Evolutionary conservation across 2,797 vertebrate genomes (phyloP).

Genomic region (Molossus alvarezi): DNA sequence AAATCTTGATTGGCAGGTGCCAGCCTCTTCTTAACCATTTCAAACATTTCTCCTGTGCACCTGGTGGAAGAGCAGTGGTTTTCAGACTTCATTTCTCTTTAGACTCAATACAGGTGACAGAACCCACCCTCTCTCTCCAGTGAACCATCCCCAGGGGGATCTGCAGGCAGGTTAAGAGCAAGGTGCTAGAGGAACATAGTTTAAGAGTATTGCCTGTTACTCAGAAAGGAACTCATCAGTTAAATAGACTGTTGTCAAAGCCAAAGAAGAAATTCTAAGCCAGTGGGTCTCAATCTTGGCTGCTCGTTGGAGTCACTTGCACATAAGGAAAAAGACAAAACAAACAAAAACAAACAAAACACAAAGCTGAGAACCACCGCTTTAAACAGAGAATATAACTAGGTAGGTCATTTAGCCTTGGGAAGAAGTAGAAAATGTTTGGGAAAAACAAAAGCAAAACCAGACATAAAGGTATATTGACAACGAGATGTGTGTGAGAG

Average conservation of each 20-base stretch:
- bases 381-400: constrained; percentile 20
- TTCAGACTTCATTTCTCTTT: background rate
- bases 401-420: background rate
- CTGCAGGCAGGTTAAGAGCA: background rate
- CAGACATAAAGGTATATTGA: background rate
- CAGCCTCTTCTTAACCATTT: constrained; percentile 3
- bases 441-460: background rate
- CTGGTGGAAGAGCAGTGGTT: background rate
- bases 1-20: background rate
- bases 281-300: background rate
- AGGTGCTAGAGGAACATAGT: background rate
- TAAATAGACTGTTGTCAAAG: background rate
- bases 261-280: background rate
- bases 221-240: background rate
- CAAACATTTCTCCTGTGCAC: background rate
- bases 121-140: background rate
- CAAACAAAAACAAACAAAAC: background rate
- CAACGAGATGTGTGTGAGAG: background rate
- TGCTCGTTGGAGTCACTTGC: background rate
- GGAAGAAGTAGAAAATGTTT: constrained; percentile 12
- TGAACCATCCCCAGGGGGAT: accelerated
- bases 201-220: background rate
- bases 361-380: constrained; percentile 8
- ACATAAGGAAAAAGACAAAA: background rate
- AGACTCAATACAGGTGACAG: background rate